phyloP scores from a whole-genome alignment of 2,797 vertebrate species.

The Ctenosaura bakeri region DNA sequence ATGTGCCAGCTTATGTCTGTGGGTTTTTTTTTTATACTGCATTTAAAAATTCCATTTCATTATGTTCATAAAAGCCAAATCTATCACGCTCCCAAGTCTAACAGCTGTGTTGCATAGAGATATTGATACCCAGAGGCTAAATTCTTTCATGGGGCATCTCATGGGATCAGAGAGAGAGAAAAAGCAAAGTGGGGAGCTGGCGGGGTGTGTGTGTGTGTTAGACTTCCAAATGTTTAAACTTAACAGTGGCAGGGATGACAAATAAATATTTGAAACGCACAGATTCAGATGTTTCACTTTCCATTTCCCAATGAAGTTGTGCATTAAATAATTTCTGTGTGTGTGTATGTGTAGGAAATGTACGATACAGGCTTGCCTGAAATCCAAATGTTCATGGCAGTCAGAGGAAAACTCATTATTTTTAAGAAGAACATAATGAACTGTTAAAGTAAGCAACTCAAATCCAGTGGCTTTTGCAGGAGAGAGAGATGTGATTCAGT shows the following conservation, averaged over 20 bases:
- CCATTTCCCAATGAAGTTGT: conserved; percentile 69
- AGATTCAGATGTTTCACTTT: conserved; percentile 63
- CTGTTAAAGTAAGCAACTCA: conserved; percentile 41
- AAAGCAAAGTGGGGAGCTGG: not conserved
- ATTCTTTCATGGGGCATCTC: conserved; percentile 73
- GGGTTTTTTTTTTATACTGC: conserved; percentile 50
- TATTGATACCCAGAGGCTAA: conserved; percentile 77
- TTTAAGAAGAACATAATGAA: conserved; percentile 38
- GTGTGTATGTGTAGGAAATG: not conserved
- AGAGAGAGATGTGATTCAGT: conserved; percentile 22
- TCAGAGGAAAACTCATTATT: conserved; percentile 30
- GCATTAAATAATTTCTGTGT: conserved; percentile 30
- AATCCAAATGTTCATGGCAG: conserved; percentile 48
- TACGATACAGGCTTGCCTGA: conserved; percentile 26
- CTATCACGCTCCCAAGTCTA: conserved; percentile 64
- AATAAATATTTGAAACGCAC: conserved; percentile 75
- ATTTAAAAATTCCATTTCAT: conserved; percentile 78
- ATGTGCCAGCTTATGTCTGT: conserved; percentile 68
- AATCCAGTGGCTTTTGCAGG: conserved; percentile 11
- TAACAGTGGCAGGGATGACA: conserved; percentile 63
- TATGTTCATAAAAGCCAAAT: conserved; percentile 72
- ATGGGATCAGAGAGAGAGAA: conserved; percentile 61
- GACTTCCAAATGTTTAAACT: conserved; percentile 67
- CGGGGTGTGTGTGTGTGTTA: not conserved
- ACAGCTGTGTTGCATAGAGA: conserved; percentile 77